These are phyloP conservation scores for Epinephelus cyanopodus DNA, from an alignment of 2,113 vertebrate genomes.

Conservation along the genomic window DNA sequence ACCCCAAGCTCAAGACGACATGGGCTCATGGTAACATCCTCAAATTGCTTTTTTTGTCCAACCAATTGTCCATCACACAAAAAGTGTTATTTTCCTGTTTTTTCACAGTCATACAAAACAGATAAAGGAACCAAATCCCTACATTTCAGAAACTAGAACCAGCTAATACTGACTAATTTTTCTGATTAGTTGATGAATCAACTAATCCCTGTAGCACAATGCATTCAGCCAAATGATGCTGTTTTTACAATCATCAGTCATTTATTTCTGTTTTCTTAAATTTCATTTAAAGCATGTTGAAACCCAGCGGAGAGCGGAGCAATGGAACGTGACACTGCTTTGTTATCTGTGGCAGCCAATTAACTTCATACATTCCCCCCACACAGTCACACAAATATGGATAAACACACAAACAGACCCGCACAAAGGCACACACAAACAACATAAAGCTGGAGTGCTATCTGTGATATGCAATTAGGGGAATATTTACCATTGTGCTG, in stretches of 20 bases:
- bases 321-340: slow-evolving; percentile 54
- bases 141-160: slow-evolving; percentile 17
- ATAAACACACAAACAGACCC: slow-evolving; percentile 50
- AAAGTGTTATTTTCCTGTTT: neutral
- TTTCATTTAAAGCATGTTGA: slow-evolving; percentile 32
- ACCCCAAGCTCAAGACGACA: neutral
- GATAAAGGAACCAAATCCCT: neutral
- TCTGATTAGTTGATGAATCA: slow-evolving; percentile 45
- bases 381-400: slow-evolving; percentile 28
- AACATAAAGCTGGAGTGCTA: slow-evolving; percentile 57
- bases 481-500: slow-evolving; percentile 72
- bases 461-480: slow-evolving; percentile 73
- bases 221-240: slow-evolving; percentile 6
- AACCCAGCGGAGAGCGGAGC: slow-evolving; percentile 46
- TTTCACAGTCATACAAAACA: neutral
- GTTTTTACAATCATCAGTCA: slow-evolving; percentile 35
- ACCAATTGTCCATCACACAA: neutral
- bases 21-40: neutral
- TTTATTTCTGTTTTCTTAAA: slow-evolving; percentile 57
- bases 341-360: slow-evolving; percentile 69
- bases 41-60: neutral
- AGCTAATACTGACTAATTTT: slow-evolving; percentile 10
- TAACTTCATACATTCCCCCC: slow-evolving; percentile 53
- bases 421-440: slow-evolving; percentile 34
- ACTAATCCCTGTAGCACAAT: slow-evolving; percentile 25